Evolutionary conservation across 2,797 vertebrate species (phyloP), one percentile per base, ranked within the genome.

Genomic region (Gobionotothen gibberifrons): DNA sequence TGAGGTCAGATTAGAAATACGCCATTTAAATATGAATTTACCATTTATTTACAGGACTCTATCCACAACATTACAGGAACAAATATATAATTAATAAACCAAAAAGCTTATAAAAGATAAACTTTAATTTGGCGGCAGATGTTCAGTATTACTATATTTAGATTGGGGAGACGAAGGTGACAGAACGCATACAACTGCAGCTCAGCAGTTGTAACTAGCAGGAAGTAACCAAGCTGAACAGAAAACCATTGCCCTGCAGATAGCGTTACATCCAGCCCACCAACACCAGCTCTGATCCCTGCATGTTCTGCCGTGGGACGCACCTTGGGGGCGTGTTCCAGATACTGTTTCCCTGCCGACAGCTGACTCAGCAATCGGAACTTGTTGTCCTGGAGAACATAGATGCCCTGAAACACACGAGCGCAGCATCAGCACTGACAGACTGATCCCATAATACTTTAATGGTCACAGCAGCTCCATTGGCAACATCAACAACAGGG

Each of bases 301-400:
- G 12, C 19, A 44, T 15, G 39, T 32, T 1, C 32, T 51, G 61
- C 36, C 8, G 8, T 21, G n/a, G 14, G 0, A 1, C 10, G 16
- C 65, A 98, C 97, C 97, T 98, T 99, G 54, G 97, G 97, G 46
- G 96, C 96, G 32, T 96, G 95, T 78, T 98, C 97, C 93, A 99
- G 91, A 89, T 97, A 96, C 84, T 99, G 97, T 85, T 98, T 99
- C 78, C 97, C 96, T 70, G 95, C 92, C 79, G 97, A 98, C 85
- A 98, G 96, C 74, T 97, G 97, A 80, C 93, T 96, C 87, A 99
- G 91, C 54, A 97, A 90, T 39, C 96, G 94, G 82, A 98, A 98
- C 90, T 96, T 97, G 87, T 98, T 98, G 87, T 99, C 97, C 87
- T 99, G 97, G 78, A 98, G 97, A 68, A 98, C 97, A 77, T 98